Base-by-base conservation (phyloP, 1,140 invertebrate species). In the Zaprionus camerounensis region DNA sequence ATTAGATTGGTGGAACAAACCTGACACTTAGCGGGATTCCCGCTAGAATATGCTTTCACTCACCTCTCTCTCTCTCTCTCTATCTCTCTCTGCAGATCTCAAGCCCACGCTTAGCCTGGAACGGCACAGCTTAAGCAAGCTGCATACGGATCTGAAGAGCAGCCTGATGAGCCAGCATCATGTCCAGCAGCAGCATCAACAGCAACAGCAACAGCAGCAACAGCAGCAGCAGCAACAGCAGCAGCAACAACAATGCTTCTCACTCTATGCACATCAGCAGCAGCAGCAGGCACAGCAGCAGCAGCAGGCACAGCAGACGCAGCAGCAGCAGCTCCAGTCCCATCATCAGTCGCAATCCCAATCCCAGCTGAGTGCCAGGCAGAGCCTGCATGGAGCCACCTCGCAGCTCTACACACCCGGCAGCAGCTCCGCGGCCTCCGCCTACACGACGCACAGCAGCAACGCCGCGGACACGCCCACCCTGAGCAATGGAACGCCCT, bases 181-280 rank as follows among this genome's bases (percentile, higher is more conserved):
- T 59, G 57, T 38, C 38, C 91, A 90, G 62, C 91, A 92, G 65
- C 86, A 86, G 20, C 91, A 92, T 69, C 94, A 94, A 61, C 90
- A 91, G 28, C 79, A 79, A 2, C 82, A 78, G 11, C 78, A 85
- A 5, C 82, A 85, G 36, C 82, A 85, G 46, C 85, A 84, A 17
- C 85, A 83, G 41, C 69, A 66, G 15, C 72, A 61, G 31, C 24
- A 26, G 4, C 78, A 65, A 49, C 81, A 63, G 9, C 44, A 71
- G 13, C 51, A 58, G 13, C 70, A 73, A 12, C 75, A 77, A n/a
- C 75, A 73, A 51, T 64, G 46, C 69, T 56, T 53, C 41, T 58
- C 56, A 11, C 68, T 61, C 12, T 59, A 62, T 9, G 58, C 49
- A 13, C 75, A 73, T 4, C 68, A 57, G 17, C 70, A 67, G 5